phyloP scores from a whole-genome alignment of 2,888 invertebrate species.

The Cephonodes hylas region DNA sequence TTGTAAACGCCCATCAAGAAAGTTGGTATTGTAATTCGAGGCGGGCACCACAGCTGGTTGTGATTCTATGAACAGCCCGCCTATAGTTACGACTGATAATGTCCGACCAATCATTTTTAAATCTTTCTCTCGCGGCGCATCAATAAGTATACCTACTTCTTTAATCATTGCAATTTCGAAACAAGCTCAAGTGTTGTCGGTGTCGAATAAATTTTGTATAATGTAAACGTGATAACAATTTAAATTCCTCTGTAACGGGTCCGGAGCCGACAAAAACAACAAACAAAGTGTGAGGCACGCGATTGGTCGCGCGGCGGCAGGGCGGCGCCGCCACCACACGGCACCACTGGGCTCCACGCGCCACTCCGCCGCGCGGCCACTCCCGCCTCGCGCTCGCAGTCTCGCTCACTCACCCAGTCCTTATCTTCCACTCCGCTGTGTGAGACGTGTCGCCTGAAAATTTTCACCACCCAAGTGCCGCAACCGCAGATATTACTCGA shows the following conservation, averaged over 20 bases:
- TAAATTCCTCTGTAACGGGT: constrained; percentile 81
- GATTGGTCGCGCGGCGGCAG: constrained; percentile 57
- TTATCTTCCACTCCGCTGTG: constrained; percentile 67
- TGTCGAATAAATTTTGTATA: constrained; percentile 81
- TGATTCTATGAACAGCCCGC: constrained; percentile 13
- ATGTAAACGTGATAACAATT: constrained; percentile 82
- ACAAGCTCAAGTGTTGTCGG: constrained; percentile 79
- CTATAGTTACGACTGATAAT: constrained; percentile 18
- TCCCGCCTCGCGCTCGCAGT: constrained; percentile 62
- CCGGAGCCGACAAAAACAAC: constrained; percentile 79
- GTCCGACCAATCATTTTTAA: constrained; percentile 18
- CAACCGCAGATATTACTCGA: constrained; percentile 29
- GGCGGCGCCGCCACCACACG: constrained; percentile 36
- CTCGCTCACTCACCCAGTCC: constrained; percentile 80
- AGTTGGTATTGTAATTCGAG: not conserved
- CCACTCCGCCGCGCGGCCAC: constrained; percentile 45
- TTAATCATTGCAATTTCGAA: constrained; percentile 81
- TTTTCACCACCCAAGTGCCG: constrained; percentile 45
- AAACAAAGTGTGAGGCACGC: constrained; percentile 64
- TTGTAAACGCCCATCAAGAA: constrained; percentile 7
- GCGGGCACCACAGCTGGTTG: not conserved
- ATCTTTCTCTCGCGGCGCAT: constrained; percentile 47
- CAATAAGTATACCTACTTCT: constrained; percentile 70
- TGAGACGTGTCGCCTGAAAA: constrained; percentile 67
- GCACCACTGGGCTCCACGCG: constrained; percentile 63